A percentile compares a stretch with the other conserved stretches of the same genome.
These are phyloP conservation scores for Tauraco erythrolophus DNA, from an alignment of 2,113 vertebrate species.

Conservation along the genomic window DNA sequence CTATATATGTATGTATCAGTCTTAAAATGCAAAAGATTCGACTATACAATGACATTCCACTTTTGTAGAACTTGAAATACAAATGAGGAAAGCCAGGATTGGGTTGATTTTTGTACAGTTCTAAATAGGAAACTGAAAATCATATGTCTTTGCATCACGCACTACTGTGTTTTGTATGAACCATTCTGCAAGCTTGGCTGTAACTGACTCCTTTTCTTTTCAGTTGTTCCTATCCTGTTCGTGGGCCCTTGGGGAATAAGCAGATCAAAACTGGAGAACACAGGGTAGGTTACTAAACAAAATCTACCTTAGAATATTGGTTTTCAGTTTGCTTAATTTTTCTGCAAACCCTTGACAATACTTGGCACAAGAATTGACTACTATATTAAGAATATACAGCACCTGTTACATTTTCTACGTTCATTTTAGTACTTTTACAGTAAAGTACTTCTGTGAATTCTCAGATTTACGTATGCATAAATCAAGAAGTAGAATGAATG, in stretches of 20 bases:
- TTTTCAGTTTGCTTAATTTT: background rate
- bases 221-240: conserved; percentile 89
- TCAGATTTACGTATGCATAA: background rate
- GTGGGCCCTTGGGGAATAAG: conserved; percentile 87
- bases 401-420: background rate
- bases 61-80: background rate
- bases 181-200: background rate
- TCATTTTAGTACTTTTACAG: background rate
- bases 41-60: background rate
- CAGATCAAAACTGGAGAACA: conserved; percentile 87
- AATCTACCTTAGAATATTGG: background rate
- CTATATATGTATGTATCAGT: too few relatives aligned
- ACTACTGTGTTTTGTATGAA: background rate
- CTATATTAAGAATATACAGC: background rate
- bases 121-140: background rate
- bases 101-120: background rate
- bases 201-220: background rate
- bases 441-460: background rate
- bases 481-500: background rate
- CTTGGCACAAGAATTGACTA: background rate
- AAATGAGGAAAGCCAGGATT: background rate
- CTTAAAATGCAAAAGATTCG: background rate
- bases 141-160: background rate
- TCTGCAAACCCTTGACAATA: background rate
- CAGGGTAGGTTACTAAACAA: conserved; percentile 76